A percentile compares a stretch with the other conserved stretches of the same genome.
These are phyloP conservation scores for Vidua macroura DNA, from an alignment of 2,113 vertebrate species.

Conservation along the genomic window DNA sequence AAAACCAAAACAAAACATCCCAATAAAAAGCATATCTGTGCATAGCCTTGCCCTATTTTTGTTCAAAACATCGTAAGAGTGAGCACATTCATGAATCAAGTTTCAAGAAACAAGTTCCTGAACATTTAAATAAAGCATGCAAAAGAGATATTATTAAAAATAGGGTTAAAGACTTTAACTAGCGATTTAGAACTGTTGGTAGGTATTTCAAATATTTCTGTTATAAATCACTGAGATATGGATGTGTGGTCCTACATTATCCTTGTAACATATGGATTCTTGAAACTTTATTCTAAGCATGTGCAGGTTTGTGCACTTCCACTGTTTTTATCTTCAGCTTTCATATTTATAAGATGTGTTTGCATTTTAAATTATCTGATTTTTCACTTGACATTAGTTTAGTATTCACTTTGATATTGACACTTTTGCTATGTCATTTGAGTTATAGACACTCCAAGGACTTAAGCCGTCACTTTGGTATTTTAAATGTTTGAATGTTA, in stretches of 20 bases:
- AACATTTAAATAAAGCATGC: background rate
- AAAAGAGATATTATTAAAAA: background rate
- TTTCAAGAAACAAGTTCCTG: background rate
- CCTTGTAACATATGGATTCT: background rate
- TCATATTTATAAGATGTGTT: background rate
- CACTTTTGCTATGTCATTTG: background rate
- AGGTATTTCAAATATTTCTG: background rate
- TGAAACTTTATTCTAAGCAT: background rate
- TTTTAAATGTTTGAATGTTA: conserved; percentile 41
- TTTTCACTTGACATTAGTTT: background rate
- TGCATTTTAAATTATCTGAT: conserved; percentile 43
- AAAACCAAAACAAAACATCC: background rate
- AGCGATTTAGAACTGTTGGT: background rate
- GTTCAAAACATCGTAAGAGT: background rate
- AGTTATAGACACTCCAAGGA: background rate
- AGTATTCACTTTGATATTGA: background rate
- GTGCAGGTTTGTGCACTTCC: background rate
- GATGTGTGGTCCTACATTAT: background rate
- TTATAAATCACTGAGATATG: background rate
- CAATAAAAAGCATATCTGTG: background rate
- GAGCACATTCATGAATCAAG: background rate
- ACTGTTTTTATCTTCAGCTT: background rate
- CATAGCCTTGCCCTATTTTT: background rate
- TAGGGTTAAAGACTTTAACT: background rate
- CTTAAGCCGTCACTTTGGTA: background rate